A percentile compares a stretch with the other conserved stretches of the same genome.
These are phyloP conservation scores for Ctenosaura bakeri DNA, from an alignment of 2,797 vertebrate species.

Conservation along the genomic window DNA sequence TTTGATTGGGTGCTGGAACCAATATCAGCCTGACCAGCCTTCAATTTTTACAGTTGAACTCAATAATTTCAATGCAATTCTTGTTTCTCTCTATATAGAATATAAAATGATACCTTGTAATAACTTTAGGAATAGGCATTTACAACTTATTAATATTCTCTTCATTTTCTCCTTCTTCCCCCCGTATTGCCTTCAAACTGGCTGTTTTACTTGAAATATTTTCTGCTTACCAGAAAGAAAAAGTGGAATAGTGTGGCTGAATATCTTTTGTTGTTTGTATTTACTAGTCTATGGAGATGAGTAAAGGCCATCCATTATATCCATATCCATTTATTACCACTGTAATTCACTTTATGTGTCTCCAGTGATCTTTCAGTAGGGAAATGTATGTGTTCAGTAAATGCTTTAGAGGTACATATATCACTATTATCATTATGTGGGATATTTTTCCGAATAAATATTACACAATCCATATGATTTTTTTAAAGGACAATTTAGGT, in stretches of 20 bases:
- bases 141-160: background rate
- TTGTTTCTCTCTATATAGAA: accelerated
- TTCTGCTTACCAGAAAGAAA: conserved; percentile 35
- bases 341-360: conserved; percentile 41
- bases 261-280: background rate
- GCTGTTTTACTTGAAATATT: conserved; percentile 19
- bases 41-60: background rate
- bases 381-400: conserved; percentile 25
- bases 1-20: too few relatives aligned
- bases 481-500: background rate
- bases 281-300: background rate
- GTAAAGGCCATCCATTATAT: conserved; percentile 29
- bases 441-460: background rate
- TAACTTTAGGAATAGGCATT: background rate
- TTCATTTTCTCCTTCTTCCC: background rate
- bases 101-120: conserved; percentile 2
- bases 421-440: background rate
- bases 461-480: conserved; percentile 4
- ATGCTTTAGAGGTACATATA: conserved; percentile 1
- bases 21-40: too few relatives aligned
- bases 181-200: background rate
- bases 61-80: background rate
- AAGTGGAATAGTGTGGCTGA: background rate
- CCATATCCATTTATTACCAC: conserved; percentile 15
- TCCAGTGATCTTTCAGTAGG: conserved; percentile 3